Conservation (phyloP, 2,888 invertebrate species). For the Drosophila monieri region DNA sequence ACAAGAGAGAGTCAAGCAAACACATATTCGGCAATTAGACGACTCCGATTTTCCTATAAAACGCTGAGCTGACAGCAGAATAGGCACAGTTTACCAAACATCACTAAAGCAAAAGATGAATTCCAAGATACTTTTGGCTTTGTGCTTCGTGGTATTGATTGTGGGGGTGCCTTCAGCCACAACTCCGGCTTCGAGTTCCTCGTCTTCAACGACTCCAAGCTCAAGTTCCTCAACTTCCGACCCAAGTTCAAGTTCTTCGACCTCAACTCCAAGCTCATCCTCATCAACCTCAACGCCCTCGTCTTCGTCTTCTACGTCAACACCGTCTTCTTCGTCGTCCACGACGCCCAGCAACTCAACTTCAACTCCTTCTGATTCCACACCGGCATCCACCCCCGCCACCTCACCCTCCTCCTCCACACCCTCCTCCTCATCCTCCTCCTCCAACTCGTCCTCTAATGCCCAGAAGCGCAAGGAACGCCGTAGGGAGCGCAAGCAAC, state of each 20-base stretch:
- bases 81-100: conserved; percentile 6
- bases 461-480: not conserved
- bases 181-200: not conserved
- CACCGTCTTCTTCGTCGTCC: not conserved
- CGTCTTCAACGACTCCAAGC: not conserved
- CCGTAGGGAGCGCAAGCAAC: not conserved
- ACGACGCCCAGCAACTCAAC: not conserved
- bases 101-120: conserved; percentile 10
- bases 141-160: not conserved
- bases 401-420: not conserved
- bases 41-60: conserved; percentile 10
- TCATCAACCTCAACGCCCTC: not conserved
- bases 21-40: not conserved
- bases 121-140: conserved; percentile 2
- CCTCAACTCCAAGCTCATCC: not conserved
- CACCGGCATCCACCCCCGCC: not conserved
- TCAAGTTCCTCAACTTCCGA: not conserved
- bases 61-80: not conserved
- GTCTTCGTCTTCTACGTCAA: not conserved
- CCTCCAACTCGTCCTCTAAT: not conserved
- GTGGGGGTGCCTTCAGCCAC: not conserved
- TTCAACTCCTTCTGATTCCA: not conserved
- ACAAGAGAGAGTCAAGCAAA: conserved; percentile 10
- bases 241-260: not conserved
- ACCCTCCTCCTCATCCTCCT: not conserved